These are phyloP conservation scores for Drosophila multiciliata DNA, from an alignment of 2,888 invertebrate genomes.

Conservation along the genomic window DNA sequence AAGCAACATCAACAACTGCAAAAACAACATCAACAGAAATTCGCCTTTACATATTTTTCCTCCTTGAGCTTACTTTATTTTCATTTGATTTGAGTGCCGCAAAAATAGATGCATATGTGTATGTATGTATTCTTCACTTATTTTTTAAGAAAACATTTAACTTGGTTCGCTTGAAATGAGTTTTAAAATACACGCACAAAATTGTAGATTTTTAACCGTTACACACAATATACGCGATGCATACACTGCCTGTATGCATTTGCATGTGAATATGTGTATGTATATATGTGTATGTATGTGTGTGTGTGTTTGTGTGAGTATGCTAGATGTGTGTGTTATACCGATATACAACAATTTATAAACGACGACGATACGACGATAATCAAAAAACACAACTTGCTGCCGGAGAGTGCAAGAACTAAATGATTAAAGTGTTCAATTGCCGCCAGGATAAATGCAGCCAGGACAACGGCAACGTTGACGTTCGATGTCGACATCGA, in stretches of 20 bases:
- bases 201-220: conserved; percentile 63
- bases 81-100: conserved; percentile 25
- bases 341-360: conserved; percentile 80
- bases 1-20: conserved; percentile 11
- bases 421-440: conserved; percentile 83
- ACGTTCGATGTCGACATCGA: conserved; percentile 22
- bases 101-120: conserved; percentile 40
- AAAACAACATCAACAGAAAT: conserved; percentile 24
- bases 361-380: conserved; percentile 80
- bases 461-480: conserved; percentile 65
- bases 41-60: conserved; percentile 21
- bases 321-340: conserved; percentile 73
- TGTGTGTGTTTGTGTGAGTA: conserved; percentile 51
- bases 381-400: conserved; percentile 85
- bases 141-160: conserved; percentile 42
- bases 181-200: conserved; percentile 66
- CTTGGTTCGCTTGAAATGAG: conserved; percentile 61
- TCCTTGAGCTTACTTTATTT: conserved; percentile 51
- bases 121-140: conserved; percentile 38
- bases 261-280: conserved; percentile 32
- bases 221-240: conserved; percentile 35
- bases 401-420: conserved; percentile 86
- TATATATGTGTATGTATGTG: conserved; percentile 32
- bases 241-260: conserved; percentile 35
- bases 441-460: conserved; percentile 81